Conservation (phyloP, 2,797 vertebrate genomes). For the Danio aesculapii region DNA sequence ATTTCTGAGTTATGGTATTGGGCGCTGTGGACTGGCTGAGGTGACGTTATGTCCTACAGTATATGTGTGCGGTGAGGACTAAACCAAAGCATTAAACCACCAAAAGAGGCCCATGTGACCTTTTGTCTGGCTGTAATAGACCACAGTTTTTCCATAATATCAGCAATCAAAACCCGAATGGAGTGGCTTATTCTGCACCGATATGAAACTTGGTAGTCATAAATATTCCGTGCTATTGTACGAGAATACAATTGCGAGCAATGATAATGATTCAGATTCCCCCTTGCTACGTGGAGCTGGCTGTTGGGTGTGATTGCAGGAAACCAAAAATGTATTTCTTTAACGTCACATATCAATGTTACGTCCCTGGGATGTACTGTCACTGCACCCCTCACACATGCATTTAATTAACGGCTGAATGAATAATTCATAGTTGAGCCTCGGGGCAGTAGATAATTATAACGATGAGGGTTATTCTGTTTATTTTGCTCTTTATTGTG, state of each 20-base stretch:
- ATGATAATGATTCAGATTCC: constrained; percentile 15
- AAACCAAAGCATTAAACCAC: constrained; percentile 54
- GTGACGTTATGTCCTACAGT: constrained; percentile 38
- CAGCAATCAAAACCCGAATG: constrained; percentile 48
- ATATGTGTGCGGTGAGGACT: constrained; percentile 48
- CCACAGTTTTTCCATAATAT: constrained; percentile 52
- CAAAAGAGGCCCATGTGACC: constrained; percentile 54
- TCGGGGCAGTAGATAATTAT: constrained; percentile 84
- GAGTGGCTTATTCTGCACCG: constrained; percentile 29
- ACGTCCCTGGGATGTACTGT: constrained; percentile 12
- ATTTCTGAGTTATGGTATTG: constrained; percentile 52
- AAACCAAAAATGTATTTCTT: constrained; percentile 25
- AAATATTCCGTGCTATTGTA: constrained; percentile 2
- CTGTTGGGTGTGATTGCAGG: constrained; percentile 11
- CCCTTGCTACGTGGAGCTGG: background rate
- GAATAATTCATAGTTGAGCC: constrained; percentile 83
- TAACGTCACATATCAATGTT: constrained; percentile 21
- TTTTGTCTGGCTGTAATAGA: constrained; percentile 51
- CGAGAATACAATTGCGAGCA: constrained; percentile 12
- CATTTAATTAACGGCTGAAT: constrained; percentile 84
- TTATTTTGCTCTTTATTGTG: constrained; percentile 86
- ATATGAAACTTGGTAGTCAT: constrained; percentile 35
- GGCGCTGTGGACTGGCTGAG: constrained; percentile 39
- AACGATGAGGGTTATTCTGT: constrained; percentile 85
- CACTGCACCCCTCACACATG: constrained; percentile 64